Percentiles rank a stretch among this genome's conserved stretches.
These are phyloP conservation scores for Calliopum simillimum DNA, from an alignment of 2,888 invertebrate species.

Conservation along the genomic window DNA sequence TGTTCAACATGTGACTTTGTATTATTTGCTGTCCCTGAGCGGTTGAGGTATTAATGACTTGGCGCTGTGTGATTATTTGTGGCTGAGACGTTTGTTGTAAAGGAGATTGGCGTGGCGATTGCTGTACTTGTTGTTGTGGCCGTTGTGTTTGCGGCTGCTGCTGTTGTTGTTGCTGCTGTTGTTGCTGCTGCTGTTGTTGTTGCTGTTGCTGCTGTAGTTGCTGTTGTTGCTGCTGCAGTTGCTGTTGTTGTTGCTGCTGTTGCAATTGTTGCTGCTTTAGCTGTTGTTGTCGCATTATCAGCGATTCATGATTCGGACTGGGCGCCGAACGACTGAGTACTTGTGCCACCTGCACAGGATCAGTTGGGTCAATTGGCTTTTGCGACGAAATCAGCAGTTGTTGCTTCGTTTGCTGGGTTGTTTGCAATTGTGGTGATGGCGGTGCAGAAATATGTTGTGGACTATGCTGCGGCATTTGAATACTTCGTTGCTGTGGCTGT, in stretches of 20 bases:
- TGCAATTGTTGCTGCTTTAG: conserved; percentile 60
- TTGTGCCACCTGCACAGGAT: conserved; percentile 65
- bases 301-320: conserved; percentile 64
- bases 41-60: conserved; percentile 65
- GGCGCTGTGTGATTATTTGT: conserved; percentile 63
- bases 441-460: conserved; percentile 61
- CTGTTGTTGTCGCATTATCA: conserved; percentile 64
- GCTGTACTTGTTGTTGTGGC: conserved; percentile 43
- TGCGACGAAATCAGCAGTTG: conserved; percentile 53
- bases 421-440: conserved; percentile 60
- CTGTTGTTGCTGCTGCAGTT: conserved; percentile 52
- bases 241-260: conserved; percentile 57
- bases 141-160: conserved; percentile 48
- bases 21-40: conserved; percentile 67
- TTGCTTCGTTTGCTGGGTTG: conserved; percentile 53
- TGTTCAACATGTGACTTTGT: conserved; percentile 64
- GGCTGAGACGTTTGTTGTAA: conserved; percentile 45
- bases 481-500: conserved; percentile 60
- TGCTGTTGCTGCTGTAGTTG: conserved; percentile 44
- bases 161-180: conserved; percentile 42
- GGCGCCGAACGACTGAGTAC: conserved; percentile 63
- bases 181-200: conserved; percentile 46
- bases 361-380: conserved; percentile 66
- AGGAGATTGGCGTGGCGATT: conserved; percentile 45
- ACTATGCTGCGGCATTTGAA: conserved; percentile 59